phyloP scores from a whole-genome alignment of 2,113 vertebrate species.

The Arizona elegans region DNA sequence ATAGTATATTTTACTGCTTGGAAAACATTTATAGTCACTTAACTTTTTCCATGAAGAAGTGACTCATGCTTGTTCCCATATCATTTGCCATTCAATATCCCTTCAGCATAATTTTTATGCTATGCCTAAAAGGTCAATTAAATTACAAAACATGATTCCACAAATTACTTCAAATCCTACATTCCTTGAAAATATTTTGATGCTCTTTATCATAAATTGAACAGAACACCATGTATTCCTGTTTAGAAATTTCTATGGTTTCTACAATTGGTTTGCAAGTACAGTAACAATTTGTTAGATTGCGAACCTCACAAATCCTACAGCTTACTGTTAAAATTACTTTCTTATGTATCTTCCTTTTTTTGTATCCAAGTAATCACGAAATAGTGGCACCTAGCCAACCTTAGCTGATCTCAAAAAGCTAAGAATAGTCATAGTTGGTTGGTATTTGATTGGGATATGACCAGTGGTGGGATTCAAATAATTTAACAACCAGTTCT shows the following conservation, averaged over 20 bases:
- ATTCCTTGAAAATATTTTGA: neutral
- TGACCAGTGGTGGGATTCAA: neutral
- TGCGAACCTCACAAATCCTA: neutral
- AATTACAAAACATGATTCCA: neutral
- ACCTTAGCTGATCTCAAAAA: neutral
- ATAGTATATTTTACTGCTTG: neutral
- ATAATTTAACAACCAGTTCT: no score
- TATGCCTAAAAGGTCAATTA: conserved; percentile 1
- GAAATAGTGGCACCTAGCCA: neutral
- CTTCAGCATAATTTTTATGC: neutral
- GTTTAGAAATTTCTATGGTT: neutral
- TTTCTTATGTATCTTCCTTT: neutral
- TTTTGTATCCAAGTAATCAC: neutral
- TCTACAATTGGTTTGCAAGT: neutral
- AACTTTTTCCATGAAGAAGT: neutral
- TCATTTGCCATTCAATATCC: neutral
- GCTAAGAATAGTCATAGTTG: neutral
- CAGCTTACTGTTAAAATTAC: neutral
- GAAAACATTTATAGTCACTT: conserved; percentile 4
- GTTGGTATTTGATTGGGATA: neutral
- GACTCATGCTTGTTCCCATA: conserved; percentile 1
- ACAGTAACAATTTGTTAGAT: neutral
- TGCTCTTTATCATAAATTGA: neutral
- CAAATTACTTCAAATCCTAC: neutral
- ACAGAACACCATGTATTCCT: neutral